Percentiles rank a stretch among this genome's conserved stretches.
phyloP scores from a whole-genome alignment of 2,888 invertebrate genomes.

The Deilephila elpenor region DNA sequence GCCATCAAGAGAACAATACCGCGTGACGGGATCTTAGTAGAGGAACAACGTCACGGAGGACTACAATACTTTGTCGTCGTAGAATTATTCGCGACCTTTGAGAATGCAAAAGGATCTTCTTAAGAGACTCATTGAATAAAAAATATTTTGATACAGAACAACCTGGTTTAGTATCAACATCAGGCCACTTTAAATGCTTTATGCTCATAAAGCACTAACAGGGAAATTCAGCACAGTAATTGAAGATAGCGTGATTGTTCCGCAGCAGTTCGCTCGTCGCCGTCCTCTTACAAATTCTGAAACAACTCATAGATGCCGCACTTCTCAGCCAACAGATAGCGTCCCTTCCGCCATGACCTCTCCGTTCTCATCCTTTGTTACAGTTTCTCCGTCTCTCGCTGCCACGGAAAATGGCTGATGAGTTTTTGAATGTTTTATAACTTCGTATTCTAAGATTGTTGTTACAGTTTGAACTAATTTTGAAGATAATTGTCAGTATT shows the following conservation, averaged over 20 bases:
- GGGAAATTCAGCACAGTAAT: too few species aligned
- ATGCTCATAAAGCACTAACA: too few species aligned
- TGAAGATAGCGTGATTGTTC: neutral
- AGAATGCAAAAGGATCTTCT: too few species aligned
- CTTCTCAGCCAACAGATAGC: neutral
- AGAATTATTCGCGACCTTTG: too few species aligned
- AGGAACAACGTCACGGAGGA: too few species aligned
- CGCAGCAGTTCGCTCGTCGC: neutral
- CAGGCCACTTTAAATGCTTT: too few species aligned
- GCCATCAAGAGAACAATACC: neutral
- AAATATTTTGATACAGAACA: too few species aligned
- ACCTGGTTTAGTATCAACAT: too few species aligned
- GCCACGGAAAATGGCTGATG: neutral
- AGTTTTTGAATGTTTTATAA: neutral
- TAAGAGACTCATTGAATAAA: too few species aligned
- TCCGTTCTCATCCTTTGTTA: neutral
- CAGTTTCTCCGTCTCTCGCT: neutral
- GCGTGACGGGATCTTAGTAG: too few species aligned
- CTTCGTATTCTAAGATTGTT: neutral
- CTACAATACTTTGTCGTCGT: too few species aligned
- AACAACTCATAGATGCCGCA: neutral
- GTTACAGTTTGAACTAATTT: too few species aligned
- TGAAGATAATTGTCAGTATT: neutral
- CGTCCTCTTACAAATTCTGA: neutral
- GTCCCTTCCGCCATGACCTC: neutral